Evolutionary conservation across 1,140 invertebrate genomes (phyloP), one percentile per base, ranked within the genome.

Genomic region (Papilio helenus): DNA sequence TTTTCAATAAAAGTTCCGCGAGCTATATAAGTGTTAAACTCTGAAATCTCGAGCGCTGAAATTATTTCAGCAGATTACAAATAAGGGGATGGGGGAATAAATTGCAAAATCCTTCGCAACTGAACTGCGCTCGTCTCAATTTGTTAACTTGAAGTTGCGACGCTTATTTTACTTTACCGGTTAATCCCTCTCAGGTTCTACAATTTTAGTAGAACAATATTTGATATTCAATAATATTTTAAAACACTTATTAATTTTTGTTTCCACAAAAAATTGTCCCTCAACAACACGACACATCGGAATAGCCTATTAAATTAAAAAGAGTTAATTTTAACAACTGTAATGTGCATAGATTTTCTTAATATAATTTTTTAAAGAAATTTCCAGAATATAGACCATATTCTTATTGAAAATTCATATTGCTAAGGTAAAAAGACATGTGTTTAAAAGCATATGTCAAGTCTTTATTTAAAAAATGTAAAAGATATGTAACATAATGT

Each of bases 11-110:
- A 68, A 68, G 61, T 68, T 68, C 14, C 7, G 23, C 12, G 58
- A 26, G 58, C 61, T 68, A 29, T 23, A 23, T 29, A 29, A 68
- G 61, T 68, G 61, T 68, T 68, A 29, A 68, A 68, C 61, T 68
- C 61, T 68, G 61, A 68, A 68, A 29, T 68, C 61, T 34, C 26
- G 61, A 18, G 61, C 61, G 61, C 61, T 68, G 12, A 68, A 68
- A 68, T 68, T 29, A 68, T 68, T 68, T 68, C 61, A 29, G 14
- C 61, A 68, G 61, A 68, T 68, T 68, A 68, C 61, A 68, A 68
- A 68, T 68, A 68, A 29, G 61, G 61, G 61, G 61, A 34, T 68
- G 29, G 61, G 34, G 26, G 61, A 29, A 65, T 65, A 65, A 65
- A 68, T 68, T 68, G 26, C 61, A 29, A 68, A 68, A 68, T 68